These are phyloP conservation scores for Festucalex cinctus DNA, from an alignment of 2,113 vertebrate species.

Conservation along the genomic window DNA sequence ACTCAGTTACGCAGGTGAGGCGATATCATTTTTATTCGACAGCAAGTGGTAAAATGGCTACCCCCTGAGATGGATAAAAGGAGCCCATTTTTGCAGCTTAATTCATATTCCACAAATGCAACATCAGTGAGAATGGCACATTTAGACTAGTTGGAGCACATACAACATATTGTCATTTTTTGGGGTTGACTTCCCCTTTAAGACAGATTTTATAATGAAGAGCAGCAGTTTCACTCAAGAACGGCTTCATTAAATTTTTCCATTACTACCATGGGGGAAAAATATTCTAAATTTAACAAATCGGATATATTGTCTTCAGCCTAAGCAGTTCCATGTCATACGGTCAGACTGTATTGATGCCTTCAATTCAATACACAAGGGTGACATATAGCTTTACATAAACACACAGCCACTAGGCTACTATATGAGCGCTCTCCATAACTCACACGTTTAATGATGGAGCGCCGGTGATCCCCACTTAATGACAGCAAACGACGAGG, in stretches of 20 bases:
- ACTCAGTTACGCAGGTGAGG: no score
- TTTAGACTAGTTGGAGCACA: no score
- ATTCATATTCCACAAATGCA: no score
- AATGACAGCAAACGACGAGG: slow-evolving; percentile 57
- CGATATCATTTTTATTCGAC: no score
- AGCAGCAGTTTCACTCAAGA: not conserved
- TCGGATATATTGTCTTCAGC: no score
- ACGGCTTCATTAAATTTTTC: not conserved
- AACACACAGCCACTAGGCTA: slow-evolving; percentile 10
- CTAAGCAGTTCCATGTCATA: no score
- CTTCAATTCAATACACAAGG: slow-evolving; percentile 9
- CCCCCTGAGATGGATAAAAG: no score
- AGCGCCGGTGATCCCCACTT: slow-evolving; percentile 53
- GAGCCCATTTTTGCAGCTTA: no score
- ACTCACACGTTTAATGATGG: slow-evolving; percentile 56
- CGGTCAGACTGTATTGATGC: not conserved
- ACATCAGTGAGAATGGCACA: no score
- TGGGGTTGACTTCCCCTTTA: no score
- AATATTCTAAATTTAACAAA: not conserved
- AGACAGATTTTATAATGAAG: not conserved
- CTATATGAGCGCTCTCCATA: slow-evolving; percentile 15
- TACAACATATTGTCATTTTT: no score
- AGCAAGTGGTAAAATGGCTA: no score
- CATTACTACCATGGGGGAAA: not conserved
- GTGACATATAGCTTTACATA: not conserved